Base-by-base conservation (phyloP, 2,113 vertebrate species). In the Dissostichus mawsoni region DNA sequence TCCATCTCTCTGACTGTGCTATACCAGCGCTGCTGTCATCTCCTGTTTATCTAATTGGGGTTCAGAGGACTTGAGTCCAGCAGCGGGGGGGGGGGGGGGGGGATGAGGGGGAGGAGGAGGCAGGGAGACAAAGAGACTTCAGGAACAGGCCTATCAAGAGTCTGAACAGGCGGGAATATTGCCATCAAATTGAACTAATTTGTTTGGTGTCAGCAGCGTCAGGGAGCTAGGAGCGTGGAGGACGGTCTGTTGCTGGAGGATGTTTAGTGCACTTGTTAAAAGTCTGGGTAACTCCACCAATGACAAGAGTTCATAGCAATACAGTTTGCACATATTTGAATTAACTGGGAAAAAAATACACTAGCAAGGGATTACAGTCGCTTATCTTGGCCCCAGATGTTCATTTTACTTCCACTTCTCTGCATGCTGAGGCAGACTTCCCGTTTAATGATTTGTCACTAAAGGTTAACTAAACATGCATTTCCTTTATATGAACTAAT, bases 1-100 rank as follows among this genome's bases (percentile, higher is more conserved):
- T 84, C 73, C 23, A 44, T 76, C 82, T 78, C 76, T 64, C 70
- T 81, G 72, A 65, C 72, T 63, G 50, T 58, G 62, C 81, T 89
- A 85, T 69, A 87, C 80, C 70, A 69, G 78, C 65, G 78, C 80
- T 58, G 75, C 90, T 92, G 91, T 93, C 88, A 87, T 68, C 88
- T 87, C 89, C 84, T 64, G 76, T 93, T 92, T 87, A 83, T 86
- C 23, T 92, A 92, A 91, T 92, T 93, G 89, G 88, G 86, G 79
- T 92, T 93, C 82, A 90, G 69, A 83, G 57, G 79, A 84, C 69
- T 74, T 83, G 72, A 83, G 64, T 82, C 69, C 18, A 16, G 47
- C 67, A 17, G 62, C 57, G 71, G 74, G 67, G 64, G 36, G 73
- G 68, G 41, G 20, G 61, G 41, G 61, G 79, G 52, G 73, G 69